Percentiles rank a stretch among this genome's conserved stretches.
Evolutionary conservation across 2,797 vertebrate species (phyloP).

Genomic region (Notoglanidium macrostoma): DNA sequence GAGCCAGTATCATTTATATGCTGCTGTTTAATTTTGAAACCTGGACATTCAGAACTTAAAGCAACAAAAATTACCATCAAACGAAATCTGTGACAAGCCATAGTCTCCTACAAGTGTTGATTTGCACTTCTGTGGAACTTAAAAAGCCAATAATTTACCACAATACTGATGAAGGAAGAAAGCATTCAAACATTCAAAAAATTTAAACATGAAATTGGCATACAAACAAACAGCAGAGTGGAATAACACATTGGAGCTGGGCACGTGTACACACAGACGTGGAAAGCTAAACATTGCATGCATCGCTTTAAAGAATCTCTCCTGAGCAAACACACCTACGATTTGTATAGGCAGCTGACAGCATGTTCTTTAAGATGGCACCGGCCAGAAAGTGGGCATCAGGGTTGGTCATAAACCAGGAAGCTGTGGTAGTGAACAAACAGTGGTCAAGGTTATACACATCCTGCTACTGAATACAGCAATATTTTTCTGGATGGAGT

Average conservation of each 20-base stretch:
- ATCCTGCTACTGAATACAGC: slow-evolving; percentile 27
- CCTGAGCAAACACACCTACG: slow-evolving; percentile 35
- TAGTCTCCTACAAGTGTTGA: slow-evolving; percentile 31
- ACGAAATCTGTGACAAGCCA: slow-evolving; percentile 17
- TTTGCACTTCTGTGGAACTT: slow-evolving; percentile 27
- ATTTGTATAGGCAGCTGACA: slow-evolving; percentile 32
- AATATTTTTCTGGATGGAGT: neutral
- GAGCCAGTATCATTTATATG: slow-evolving; percentile 14
- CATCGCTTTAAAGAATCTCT: slow-evolving; percentile 41
- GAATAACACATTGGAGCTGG: slow-evolving; percentile 36
- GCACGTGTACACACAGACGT: slow-evolving; percentile 5
- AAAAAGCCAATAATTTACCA: slow-evolving; percentile 39
- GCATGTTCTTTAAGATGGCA: slow-evolving; percentile 38
- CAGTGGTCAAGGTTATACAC: neutral
- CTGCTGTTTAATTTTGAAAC: slow-evolving; percentile 43
- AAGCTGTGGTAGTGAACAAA: slow-evolving; percentile 17
- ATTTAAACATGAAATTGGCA: slow-evolving; percentile 7
- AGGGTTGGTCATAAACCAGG: neutral
- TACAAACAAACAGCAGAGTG: slow-evolving; percentile 31
- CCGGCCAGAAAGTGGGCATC: neutral
- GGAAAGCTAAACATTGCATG: slow-evolving; percentile 37
- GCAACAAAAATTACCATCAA: slow-evolving; percentile 44
- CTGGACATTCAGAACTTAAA: slow-evolving; percentile 43
- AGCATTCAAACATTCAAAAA: slow-evolving; percentile 33
- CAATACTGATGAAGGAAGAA: slow-evolving; percentile 21